Base-by-base conservation (phyloP, 1,140 invertebrate genomes). In the Lepidostoma basale region DNA sequence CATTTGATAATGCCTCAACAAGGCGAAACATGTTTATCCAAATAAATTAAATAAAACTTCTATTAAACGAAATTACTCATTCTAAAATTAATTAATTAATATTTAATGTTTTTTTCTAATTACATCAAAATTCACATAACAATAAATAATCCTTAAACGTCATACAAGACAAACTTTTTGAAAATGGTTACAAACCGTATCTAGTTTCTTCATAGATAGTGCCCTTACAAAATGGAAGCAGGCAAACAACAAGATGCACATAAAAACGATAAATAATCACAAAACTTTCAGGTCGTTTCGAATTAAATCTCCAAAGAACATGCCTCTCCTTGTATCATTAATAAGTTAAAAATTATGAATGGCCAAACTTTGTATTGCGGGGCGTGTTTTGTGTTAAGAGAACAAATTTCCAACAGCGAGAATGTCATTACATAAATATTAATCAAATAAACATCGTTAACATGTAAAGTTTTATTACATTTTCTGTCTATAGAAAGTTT, bases 391-490 rank as follows among this genome's bases (percentile, higher is more conserved):
- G 52, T 56, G 52, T 33, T 56, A 33, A 56, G 52, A 25, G 22
- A 56, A 36, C 52, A 33, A 36, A 56, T 30, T 56, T 36, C 18
- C 16, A 33, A 36, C 52, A 33, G 9, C n/a, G n/a, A 16, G 45
- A 67, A 67, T 56, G 49, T 56, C 49, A 47, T 52, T 67, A 62
- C 54, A 68, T 67, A 64, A 71, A 71, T 71, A 71, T 71, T 67
- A 71, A 64, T 67, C 66, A 68, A 47, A 65, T 59, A 47, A 64
- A 63, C 44, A 67, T 62, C 40, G 25, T 28, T 26, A 42, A 64
- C 58, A 59, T 62, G 62, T 65, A 72, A 72, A 72, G 65, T 72
- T 72, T 72, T 68, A 72, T 68, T 72, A 60, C 62, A 59, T 58
- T 71, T 67, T 23, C 39, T 23, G 39, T 60, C 56, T 22, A 60